Percentiles rank a stretch among this genome's conserved stretches.
These are phyloP conservation scores for Rutilus rutilus DNA, from an alignment of 2,113 vertebrate species.

Conservation along the genomic window DNA sequence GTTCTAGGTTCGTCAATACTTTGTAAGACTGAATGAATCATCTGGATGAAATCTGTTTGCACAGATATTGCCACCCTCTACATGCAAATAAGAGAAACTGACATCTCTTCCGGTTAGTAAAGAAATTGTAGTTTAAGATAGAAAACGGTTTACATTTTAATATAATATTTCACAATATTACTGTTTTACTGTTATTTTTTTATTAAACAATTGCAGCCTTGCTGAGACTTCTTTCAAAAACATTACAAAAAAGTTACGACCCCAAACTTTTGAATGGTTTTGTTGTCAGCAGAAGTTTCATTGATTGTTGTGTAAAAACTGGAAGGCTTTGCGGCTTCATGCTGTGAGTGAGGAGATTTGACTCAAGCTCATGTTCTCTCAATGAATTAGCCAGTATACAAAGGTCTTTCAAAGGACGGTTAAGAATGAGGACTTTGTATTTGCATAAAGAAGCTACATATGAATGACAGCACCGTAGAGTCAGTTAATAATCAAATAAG, in stretches of 20 bases:
- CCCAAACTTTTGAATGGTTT: not conserved
- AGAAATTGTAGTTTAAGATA: too few species aligned
- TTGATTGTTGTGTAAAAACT: not conserved
- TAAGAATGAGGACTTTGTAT: conserved; percentile 5
- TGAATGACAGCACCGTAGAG: not conserved
- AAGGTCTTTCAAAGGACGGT: not conserved
- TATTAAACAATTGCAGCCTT: not conserved
- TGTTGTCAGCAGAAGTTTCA: not conserved
- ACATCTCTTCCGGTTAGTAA: conserved; percentile 3
- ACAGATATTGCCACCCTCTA: not conserved
- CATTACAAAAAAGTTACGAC: not conserved
- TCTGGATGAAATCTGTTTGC: conserved; percentile 6
- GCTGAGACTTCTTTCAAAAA: not conserved
- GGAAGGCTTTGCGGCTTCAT: not conserved
- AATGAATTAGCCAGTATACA: not conserved
- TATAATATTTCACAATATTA: not conserved
- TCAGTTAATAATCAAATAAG: conserved; percentile 10
- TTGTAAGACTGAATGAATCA: not conserved
- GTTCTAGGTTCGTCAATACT: not conserved
- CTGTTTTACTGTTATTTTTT: not conserved
- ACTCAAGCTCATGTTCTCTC: not conserved
- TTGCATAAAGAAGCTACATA: conserved; percentile 9
- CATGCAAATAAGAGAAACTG: conserved; percentile 34
- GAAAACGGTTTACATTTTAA: not conserved
- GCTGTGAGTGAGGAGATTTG: not conserved